phyloP scores from a whole-genome alignment of 2,888 invertebrate genomes.

The Sympetrum striolatum region DNA sequence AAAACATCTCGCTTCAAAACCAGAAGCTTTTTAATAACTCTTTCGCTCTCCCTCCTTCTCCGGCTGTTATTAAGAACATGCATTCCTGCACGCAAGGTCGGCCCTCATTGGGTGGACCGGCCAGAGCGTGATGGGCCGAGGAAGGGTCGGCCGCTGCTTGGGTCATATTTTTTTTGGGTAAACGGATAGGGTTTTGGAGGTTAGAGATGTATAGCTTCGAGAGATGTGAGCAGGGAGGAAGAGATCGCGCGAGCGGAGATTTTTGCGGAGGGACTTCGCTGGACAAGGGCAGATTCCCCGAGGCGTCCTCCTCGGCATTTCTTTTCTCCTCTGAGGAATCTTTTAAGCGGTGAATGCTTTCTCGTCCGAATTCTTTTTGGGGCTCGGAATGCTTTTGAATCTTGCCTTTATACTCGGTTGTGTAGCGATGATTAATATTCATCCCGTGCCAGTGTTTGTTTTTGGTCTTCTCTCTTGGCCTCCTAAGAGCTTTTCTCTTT shows the following conservation, averaged over 20 bases:
- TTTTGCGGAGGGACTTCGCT: background rate
- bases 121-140: background rate
- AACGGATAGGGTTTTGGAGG: background rate
- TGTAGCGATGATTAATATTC: conserved; percentile 3
- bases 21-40: background rate
- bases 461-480: background rate
- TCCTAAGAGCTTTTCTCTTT: background rate
- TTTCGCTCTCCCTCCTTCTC: background rate
- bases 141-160: background rate
- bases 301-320: background rate
- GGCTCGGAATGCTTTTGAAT: background rate
- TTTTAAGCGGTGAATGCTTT: background rate
- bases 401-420: background rate
- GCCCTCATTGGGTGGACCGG: background rate
- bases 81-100: background rate
- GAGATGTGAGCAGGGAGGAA: background rate
- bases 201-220: background rate
- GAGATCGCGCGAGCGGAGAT: background rate
- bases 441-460: background rate
- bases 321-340: background rate
- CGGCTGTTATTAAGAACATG: background rate
- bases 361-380: conserved; percentile 6
- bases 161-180: background rate
- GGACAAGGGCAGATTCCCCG: background rate
- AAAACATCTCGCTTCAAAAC: background rate